Base-by-base conservation (phyloP, 1,140 invertebrate species). In the Paraescarpia echinospica region DNA sequence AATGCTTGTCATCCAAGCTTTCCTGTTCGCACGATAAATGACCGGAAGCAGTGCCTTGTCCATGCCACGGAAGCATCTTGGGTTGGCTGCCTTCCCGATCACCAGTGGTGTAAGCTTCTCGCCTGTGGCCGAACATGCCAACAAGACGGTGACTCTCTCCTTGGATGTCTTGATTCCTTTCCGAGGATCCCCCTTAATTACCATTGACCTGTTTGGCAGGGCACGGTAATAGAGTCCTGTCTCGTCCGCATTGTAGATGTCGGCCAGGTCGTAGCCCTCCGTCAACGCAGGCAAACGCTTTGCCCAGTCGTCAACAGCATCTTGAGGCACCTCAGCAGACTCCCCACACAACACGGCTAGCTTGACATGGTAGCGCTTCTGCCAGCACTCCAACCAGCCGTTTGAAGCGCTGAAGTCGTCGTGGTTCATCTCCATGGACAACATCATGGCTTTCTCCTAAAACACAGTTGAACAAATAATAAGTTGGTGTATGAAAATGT, bases 161-260 rank as follows among this genome's bases (percentile, higher is more conserved):
- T 95, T 95, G 12, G 92, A 93, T 89, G 92, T 93, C 89, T 94
- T 95, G 33, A 93, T 93, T n/a, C 94, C 93, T 89, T 93, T 93
- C 34, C 92, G 94, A 5, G 90, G 34, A 34, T 93, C 93, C 9
- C 94, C 93, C 92, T 93, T 94, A 33, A 92, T 34, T 48, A n/a
- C 35, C 33, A 94, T 91, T 18, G 94, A 94, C 35, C 94, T 93
- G 89, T 94, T 92, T 5, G 94, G 94, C 41, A 94, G 33, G 6
- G 34, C 2, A 31, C 93, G 91, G 34, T 90, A 95, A 90, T 94
- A 95, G 1, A 95, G 59, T 2, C 92, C 94, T 91, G 93, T 94
- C 92, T 94, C 93, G 92, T 95, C 94, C 34, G 92, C 89, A 91
- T 95, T 95, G 92, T 91, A 95, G 51, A 95, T 93, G 89, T 95